Percentiles rank a stretch among this genome's conserved stretches.
phyloP scores from a whole-genome alignment of 1,140 invertebrate genomes.

The Rhopalosiphum maidis region DNA sequence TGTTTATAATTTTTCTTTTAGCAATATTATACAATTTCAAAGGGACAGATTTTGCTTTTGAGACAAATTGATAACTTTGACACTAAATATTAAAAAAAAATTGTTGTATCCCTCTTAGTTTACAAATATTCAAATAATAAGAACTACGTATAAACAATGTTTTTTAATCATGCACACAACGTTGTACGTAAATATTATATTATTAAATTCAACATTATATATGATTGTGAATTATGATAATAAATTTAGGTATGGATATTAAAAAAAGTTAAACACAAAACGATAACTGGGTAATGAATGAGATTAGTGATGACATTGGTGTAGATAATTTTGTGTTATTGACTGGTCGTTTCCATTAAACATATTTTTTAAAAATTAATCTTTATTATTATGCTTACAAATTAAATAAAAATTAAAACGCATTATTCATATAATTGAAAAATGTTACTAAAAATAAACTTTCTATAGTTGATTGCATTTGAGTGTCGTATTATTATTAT shows the following conservation, averaged over 20 bases:
- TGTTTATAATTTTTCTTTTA: too few species aligned
- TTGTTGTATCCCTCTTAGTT: neutral
- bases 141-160: neutral
- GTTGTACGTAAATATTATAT: neutral
- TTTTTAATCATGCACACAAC: neutral
- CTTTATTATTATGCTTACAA: neutral
- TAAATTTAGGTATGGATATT: too few species aligned
- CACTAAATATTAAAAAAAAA: neutral
- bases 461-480: neutral
- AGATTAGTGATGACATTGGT: neutral
- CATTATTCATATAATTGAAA: neutral
- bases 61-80: constrained; percentile 60
- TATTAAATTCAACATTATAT: neutral
- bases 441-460: neutral
- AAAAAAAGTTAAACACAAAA: too few species aligned
- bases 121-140: neutral
- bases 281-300: too few species aligned
- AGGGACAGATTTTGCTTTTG: constrained; percentile 71
- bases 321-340: neutral
- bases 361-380: neutral
- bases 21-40: constrained; percentile 65
- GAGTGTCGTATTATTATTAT: too few species aligned
- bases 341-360: neutral
- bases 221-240: too few species aligned
- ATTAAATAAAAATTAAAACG: neutral